Conservation (phyloP, 1,140 invertebrate species). For the Mizuhopecten yessoensis region DNA sequence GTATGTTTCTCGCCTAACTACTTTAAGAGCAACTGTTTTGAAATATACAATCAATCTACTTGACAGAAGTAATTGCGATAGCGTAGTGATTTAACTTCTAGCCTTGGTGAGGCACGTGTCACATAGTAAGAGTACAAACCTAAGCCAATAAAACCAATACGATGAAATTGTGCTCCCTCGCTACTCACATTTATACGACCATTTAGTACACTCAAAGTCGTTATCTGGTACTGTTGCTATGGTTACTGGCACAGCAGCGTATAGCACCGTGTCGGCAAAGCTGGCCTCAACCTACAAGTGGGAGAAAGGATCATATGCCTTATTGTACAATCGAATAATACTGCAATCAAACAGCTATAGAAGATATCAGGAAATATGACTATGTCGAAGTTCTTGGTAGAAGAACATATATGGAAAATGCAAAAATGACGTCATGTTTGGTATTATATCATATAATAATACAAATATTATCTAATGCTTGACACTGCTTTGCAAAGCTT, state of each 20-base stretch:
- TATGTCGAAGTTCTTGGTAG: too few species aligned
- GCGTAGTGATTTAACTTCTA: neutral
- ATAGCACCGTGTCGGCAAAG: conserved; percentile 77
- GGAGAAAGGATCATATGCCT: neutral
- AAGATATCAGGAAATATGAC: too few species aligned
- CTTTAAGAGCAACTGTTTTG: neutral
- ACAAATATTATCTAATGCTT: too few species aligned
- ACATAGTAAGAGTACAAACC: neutral
- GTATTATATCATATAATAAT: too few species aligned
- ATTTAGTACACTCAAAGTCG: conserved; percentile 73
- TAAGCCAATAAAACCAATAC: conserved; percentile 5
- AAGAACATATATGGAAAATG: too few species aligned
- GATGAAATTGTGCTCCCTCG: neutral
- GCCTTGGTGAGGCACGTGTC: neutral
- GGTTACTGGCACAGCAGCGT: conserved; percentile 80
- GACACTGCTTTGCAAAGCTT: too few species aligned
- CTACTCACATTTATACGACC: conserved; percentile 76
- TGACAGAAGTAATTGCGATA: neutral
- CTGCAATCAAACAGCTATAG: too few species aligned
- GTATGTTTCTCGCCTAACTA: neutral
- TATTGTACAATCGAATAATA: too few species aligned
- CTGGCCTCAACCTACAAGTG: conserved; percentile 75
- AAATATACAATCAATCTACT: neutral
- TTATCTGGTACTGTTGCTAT: conserved; percentile 78
- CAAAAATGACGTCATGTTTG: too few species aligned